phyloP scores from a whole-genome alignment of 2,888 invertebrate species.

The Drosophila paracracens region DNA sequence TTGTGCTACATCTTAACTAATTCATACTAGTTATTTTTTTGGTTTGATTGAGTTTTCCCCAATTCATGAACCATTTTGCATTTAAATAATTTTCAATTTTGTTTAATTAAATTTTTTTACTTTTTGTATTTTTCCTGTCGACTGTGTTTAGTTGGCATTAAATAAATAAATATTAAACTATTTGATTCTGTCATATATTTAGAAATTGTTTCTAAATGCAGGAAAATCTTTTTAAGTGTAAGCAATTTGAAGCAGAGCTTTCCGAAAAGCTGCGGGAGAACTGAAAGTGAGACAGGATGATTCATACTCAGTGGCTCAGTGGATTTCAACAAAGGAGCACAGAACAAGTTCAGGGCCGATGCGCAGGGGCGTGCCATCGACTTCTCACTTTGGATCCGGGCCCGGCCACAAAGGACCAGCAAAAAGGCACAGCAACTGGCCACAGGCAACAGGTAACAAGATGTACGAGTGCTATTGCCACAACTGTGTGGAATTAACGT shows the following conservation, averaged over 20 bases:
- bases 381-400: constrained; percentile 25
- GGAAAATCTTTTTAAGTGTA: background rate
- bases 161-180: background rate
- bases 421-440: constrained; percentile 5
- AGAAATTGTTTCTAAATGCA: background rate
- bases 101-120: no score
- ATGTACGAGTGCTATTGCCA: constrained; percentile 40
- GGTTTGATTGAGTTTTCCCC: no score
- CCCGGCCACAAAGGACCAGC: constrained; percentile 49
- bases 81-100: no score
- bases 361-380: constrained; percentile 63
- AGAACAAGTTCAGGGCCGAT: constrained; percentile 75
- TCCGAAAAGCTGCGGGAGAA: constrained; percentile 1
- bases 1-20: no score
- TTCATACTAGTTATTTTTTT: no score
- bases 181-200: background rate
- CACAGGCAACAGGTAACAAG: constrained; percentile 23
- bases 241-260: background rate
- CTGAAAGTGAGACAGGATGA: constrained; percentile 16
- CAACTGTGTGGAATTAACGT: constrained; percentile 36
- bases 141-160: no score
- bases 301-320: constrained; percentile 22
- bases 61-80: no score
- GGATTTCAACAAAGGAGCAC: constrained; percentile 25
- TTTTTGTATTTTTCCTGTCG: no score